Conservation (phyloP, 2,113 vertebrate species). For the Tragulus kanchil region DNA sequence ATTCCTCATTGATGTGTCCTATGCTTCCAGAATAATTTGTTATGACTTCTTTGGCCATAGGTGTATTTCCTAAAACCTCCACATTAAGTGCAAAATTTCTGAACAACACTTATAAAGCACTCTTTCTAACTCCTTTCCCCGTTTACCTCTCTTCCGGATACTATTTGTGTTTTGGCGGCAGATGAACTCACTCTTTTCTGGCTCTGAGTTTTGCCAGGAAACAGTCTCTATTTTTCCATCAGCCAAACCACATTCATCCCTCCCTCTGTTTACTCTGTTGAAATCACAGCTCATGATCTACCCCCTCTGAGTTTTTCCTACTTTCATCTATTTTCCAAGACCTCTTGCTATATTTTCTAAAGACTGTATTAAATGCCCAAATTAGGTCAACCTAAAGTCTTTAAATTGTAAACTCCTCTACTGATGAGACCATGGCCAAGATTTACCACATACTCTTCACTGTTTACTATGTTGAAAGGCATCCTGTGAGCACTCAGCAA, state of each 20-base stretch:
- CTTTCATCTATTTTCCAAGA: conserved; percentile 63
- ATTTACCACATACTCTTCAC: background rate
- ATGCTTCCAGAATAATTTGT: conserved; percentile 40
- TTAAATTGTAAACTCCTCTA: conserved; percentile 50
- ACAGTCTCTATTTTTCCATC: conserved; percentile 77
- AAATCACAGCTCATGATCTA: conserved; percentile 68
- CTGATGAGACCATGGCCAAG: conserved; percentile 23
- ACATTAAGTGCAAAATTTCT: conserved; percentile 62
- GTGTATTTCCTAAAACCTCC: conserved; percentile 32
- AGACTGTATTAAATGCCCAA: conserved; percentile 46
- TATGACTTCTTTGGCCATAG: background rate
- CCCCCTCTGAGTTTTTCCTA: conserved; percentile 60
- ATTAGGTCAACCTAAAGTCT: conserved; percentile 50
- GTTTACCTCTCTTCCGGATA: conserved; percentile 61
- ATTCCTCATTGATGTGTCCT: background rate
- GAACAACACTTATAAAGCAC: background rate
- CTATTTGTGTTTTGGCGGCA: conserved; percentile 66
- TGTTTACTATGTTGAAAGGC: conserved; percentile 34
- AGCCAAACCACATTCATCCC: conserved; percentile 71
- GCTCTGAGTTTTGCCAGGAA: conserved; percentile 72
- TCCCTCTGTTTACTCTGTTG: conserved; percentile 73
- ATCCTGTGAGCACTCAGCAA: background rate
- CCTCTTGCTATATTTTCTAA: conserved; percentile 61
- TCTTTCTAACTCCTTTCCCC: conserved; percentile 30
- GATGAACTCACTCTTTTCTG: conserved; percentile 62